Conservation (phyloP, 1,140 invertebrate genomes). For the Drosophila teissieri region DNA sequence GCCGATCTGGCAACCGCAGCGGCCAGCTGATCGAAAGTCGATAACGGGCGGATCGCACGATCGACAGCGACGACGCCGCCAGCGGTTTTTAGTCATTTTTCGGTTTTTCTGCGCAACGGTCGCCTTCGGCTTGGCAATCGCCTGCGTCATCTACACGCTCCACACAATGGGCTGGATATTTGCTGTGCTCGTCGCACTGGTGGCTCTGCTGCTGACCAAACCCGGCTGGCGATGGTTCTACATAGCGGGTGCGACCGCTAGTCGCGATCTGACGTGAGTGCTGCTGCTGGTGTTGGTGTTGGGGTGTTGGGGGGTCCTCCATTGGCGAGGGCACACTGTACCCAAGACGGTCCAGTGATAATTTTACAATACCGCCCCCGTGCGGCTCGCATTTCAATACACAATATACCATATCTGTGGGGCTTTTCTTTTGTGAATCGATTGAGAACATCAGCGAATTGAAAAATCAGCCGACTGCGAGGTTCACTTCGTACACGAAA, state of each 20-base stretch:
- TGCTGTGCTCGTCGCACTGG: slow-evolving; percentile 63
- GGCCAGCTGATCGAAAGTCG: slow-evolving; percentile 48
- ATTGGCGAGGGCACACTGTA: slow-evolving; percentile 8
- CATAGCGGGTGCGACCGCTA: slow-evolving; percentile 89
- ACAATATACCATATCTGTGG: slow-evolving; percentile 41
- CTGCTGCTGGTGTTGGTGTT: background rate
- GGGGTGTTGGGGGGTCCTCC: background rate
- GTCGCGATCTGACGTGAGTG: slow-evolving; percentile 88
- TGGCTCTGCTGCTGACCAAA: slow-evolving; percentile 67
- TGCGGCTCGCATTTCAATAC: slow-evolving; percentile 72
- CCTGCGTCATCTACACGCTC: slow-evolving; percentile 66
- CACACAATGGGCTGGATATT: slow-evolving; percentile 79
- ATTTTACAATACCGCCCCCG: slow-evolving; percentile 72
- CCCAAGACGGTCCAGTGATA: slow-evolving; percentile 29
- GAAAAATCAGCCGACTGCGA: slow-evolving; percentile 33
- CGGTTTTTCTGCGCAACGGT: slow-evolving; percentile 75
- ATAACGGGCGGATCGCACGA: slow-evolving; percentile 51
- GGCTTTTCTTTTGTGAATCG: slow-evolving; percentile 63
- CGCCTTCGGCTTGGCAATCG: slow-evolving; percentile 60
- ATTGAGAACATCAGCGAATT: slow-evolving; percentile 54
- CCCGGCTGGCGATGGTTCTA: slow-evolving; percentile 89
- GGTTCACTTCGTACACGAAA: slow-evolving; percentile 58
- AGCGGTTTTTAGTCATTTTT: slow-evolving; percentile 73
- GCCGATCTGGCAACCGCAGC: slow-evolving; percentile 52
- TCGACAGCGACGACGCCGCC: slow-evolving; percentile 51